Percentiles rank a stretch among this genome's conserved stretches.
phyloP scores from a whole-genome alignment of 2,797 vertebrate species.

The Pterois miles region DNA sequence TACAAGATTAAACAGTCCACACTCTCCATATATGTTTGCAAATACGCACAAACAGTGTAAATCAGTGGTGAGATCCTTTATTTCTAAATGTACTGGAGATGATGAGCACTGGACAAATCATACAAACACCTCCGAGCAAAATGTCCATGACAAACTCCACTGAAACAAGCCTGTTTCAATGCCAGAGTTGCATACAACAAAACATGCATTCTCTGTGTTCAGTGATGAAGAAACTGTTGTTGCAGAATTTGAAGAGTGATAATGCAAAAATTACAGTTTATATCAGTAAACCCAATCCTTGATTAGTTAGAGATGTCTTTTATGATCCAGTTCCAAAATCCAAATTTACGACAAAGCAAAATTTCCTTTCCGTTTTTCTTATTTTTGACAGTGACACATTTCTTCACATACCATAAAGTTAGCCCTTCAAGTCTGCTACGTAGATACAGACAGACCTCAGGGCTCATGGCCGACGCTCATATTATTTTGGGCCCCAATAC shows the following conservation, averaged over 20 bases:
- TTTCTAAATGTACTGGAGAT: not conserved
- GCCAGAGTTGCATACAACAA: not conserved
- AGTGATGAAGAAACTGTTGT: not conserved
- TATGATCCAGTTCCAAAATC: not conserved
- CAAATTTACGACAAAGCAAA: not conserved
- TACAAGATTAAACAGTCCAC: not conserved
- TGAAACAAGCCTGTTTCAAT: slow-evolving; percentile 23
- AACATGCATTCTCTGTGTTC: not conserved
- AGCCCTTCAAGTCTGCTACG: slow-evolving; percentile 11
- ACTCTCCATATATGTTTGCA: not conserved
- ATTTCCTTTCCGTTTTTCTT: not conserved
- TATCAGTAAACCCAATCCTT: not conserved
- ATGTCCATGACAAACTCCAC: slow-evolving; percentile 3
- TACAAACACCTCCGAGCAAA: not conserved
- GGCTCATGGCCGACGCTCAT: slow-evolving; percentile 34
- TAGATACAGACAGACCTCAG: slow-evolving; percentile 25
- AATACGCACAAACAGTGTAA: not conserved
- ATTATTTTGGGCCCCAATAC: slow-evolving; percentile 64
- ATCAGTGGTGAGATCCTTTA: not conserved
- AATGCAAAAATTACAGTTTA: not conserved
- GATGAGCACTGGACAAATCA: not conserved
- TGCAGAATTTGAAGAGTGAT: not conserved
- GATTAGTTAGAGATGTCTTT: not conserved
- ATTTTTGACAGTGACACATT: slow-evolving; percentile 1
- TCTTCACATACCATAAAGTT: slow-evolving; percentile 23